Evolutionary conservation across 2,113 vertebrate species (phyloP).

Genomic region (Apistogramma diplotaenia): DNA sequence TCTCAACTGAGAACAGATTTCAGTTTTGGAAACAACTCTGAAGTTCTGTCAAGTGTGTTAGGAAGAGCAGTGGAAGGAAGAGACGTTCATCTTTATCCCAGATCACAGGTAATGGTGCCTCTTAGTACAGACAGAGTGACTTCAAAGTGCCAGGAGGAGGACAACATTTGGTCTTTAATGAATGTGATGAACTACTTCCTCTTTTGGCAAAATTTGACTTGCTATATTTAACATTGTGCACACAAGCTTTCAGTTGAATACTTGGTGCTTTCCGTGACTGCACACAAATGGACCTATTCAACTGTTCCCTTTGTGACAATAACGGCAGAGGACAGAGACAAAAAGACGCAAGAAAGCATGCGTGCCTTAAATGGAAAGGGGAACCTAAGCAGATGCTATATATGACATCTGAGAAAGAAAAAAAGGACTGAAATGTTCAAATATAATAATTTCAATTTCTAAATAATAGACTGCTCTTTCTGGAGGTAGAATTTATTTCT

Average conservation of each 20-base stretch:
- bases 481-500: not conserved
- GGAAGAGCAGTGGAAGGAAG: not conserved
- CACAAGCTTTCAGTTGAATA: not conserved
- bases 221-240: not conserved
- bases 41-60: not conserved
- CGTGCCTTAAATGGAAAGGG: not conserved
- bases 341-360: fast-evolving
- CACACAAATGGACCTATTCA: not conserved
- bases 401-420: not conserved
- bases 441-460: not conserved
- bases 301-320: not conserved
- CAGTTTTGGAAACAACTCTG: not conserved
- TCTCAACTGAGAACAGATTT: not conserved
- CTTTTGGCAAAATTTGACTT: not conserved
- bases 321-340: not conserved
- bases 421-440: too few species aligned
- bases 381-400: not conserved
- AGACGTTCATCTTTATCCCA: not conserved
- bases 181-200: conserved; percentile 19
- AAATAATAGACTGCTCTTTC: not conserved
- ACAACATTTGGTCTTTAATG: not conserved
- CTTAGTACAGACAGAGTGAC: not conserved
- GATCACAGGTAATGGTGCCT: not conserved
- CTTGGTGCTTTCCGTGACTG: not conserved
- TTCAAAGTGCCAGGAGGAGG: not conserved